Conservation (phyloP, 2,113 vertebrate species). For the Mandrillus leucophaeus region DNA sequence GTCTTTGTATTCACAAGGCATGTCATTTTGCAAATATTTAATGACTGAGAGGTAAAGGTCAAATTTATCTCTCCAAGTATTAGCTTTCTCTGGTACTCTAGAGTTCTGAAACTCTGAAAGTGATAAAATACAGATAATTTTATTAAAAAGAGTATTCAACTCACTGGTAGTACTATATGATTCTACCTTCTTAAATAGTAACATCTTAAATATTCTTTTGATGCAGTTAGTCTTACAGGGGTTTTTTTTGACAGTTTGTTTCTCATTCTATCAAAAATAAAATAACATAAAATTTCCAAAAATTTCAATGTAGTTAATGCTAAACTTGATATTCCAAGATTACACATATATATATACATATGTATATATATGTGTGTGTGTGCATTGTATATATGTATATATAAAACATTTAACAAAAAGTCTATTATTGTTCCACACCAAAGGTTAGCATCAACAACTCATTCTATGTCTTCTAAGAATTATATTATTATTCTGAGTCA, state of each 20-base stretch:
- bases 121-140: not conserved
- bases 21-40: slow-evolving; percentile 16
- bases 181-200: not conserved
- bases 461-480: not conserved
- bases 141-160: not conserved
- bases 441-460: not conserved
- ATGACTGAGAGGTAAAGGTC: not conserved
- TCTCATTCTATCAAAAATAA: not conserved
- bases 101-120: not conserved
- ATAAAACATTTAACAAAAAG: too few species aligned
- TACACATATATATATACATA: too few species aligned
- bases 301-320: not conserved
- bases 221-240: not conserved
- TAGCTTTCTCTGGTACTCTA: not conserved
- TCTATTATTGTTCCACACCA: not conserved
- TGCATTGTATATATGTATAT: too few species aligned
- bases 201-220: not conserved
- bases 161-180: not conserved
- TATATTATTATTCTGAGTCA: not conserved
- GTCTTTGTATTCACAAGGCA: not conserved
- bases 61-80: not conserved
- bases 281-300: not conserved
- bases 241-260: not conserved
- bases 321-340: not conserved
- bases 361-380: too few species aligned